Evolutionary conservation across 2,113 vertebrate genomes (phyloP).

Genomic region (Chascanopsetta lugubris): DNA sequence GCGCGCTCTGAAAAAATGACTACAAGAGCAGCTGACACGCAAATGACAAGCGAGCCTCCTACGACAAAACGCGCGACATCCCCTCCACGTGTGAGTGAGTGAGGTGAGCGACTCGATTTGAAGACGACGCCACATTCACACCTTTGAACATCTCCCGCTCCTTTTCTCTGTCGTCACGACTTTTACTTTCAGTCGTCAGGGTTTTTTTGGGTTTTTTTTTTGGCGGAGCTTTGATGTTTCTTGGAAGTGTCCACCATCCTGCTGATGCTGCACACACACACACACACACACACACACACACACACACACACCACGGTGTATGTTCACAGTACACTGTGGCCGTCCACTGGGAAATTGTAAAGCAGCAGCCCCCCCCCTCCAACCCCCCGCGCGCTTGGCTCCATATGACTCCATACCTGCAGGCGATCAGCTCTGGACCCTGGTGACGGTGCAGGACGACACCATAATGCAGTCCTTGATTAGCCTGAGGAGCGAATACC

Average conservation of each 20-base stretch:
- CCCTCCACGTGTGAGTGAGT: slow-evolving; percentile 27
- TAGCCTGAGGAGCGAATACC: slow-evolving; percentile 23
- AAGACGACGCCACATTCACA: slow-evolving; percentile 1
- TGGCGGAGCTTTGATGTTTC: slow-evolving; percentile 49
- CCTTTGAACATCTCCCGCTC: neutral
- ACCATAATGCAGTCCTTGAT: slow-evolving; percentile 27
- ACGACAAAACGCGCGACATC: slow-evolving; percentile 42
- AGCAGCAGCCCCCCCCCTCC: slow-evolving; percentile 7
- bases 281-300: slow-evolving; percentile 29
- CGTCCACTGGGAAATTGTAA: slow-evolving; percentile 40
- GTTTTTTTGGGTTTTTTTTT: slow-evolving; percentile 24
- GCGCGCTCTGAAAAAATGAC: slow-evolving; percentile 22
- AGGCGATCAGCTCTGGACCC: slow-evolving; percentile 14
- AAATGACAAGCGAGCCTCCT: slow-evolving; percentile 42
- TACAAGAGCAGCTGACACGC: slow-evolving; percentile 42
- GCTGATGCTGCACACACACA: slow-evolving; percentile 54
- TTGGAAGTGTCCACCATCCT: slow-evolving; percentile 22
- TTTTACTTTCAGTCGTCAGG: slow-evolving; percentile 36
- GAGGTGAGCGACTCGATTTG: slow-evolving; percentile 31
- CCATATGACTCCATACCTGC: slow-evolving; percentile 19
- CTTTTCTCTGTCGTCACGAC: slow-evolving; percentile 6
- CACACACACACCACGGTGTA: slow-evolving; percentile 34
- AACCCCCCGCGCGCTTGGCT: too few species aligned
- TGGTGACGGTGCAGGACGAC: slow-evolving; percentile 9
- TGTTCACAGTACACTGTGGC: slow-evolving; percentile 24